Conservation (phyloP, 2,113 vertebrate genomes). For the Trematocara stigmaticum region DNA sequence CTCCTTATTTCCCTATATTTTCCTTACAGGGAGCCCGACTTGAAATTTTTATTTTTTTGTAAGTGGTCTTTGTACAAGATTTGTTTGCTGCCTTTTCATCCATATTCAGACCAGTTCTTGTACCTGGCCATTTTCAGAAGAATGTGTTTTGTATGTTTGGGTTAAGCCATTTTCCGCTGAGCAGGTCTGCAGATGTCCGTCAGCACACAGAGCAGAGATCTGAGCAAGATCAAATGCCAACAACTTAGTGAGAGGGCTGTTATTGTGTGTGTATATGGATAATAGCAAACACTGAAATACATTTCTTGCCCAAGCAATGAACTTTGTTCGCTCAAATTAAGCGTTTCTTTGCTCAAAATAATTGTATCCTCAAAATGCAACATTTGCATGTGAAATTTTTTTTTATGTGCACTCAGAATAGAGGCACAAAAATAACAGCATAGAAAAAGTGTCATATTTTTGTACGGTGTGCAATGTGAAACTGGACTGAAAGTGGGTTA, state of each 20-base stretch:
- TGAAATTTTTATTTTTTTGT: not conserved
- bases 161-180: not conserved
- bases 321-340: not conserved
- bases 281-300: not conserved
- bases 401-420: not conserved
- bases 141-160: not conserved
- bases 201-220: not conserved
- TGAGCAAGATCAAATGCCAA: not conserved
- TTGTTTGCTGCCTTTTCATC: not conserved
- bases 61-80: not conserved
- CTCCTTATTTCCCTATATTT: not conserved
- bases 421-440: not conserved
- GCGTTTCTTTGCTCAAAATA: not conserved
- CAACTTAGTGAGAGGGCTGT: not conserved
- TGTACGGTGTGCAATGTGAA: not conserved
- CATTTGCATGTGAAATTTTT: rapidly evolving
- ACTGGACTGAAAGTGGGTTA: not conserved
- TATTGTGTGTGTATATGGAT: not conserved
- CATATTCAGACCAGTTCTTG: not conserved
- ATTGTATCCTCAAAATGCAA: not conserved
- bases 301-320: not conserved
- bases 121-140: not conserved
- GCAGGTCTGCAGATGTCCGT: not conserved
- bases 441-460: not conserved
- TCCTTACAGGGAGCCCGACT: not conserved